These are phyloP conservation scores for Centroberyx gerrardi DNA, from an alignment of 2,797 vertebrate species.

Conservation along the genomic window DNA sequence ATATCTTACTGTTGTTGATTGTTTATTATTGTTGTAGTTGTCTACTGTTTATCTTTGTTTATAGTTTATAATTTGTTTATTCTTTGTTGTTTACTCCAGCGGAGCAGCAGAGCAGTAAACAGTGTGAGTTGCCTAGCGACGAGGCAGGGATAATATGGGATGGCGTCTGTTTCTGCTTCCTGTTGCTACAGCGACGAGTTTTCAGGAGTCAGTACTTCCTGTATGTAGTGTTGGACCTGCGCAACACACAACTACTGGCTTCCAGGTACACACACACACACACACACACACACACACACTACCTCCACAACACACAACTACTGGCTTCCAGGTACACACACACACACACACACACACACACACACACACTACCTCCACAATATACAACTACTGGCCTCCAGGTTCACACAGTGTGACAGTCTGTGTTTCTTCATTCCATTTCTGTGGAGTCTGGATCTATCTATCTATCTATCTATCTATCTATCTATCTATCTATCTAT, in stretches of 20 bases:
- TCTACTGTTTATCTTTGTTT: too few species aligned
- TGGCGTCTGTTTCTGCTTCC: conserved; percentile 95
- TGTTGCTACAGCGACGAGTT: conserved; percentile 93
- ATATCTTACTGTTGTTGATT: background rate
- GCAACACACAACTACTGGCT: conserved; percentile 93
- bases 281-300: background rate
- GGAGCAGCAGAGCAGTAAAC: conserved; percentile 76
- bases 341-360: background rate
- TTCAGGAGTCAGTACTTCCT: conserved; percentile 98
- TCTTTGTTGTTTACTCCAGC: conserved; percentile 54
- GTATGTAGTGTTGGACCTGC: conserved; percentile 95
- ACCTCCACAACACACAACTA: background rate
- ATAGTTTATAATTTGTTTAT: background rate
- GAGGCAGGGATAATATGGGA: conserved; percentile 98
- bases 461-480: too few species aligned
- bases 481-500: too few species aligned
- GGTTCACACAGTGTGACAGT: too few species aligned
- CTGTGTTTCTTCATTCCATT: too few species aligned
- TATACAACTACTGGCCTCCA: too few species aligned
- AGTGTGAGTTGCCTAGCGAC: conserved; percentile 93
- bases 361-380: background rate
- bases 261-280: conserved; percentile 87
- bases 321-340: too few species aligned
- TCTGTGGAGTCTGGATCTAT: too few species aligned
- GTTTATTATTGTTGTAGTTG: background rate